These are phyloP conservation scores for Lates japonicus DNA, from an alignment of 2,797 vertebrate genomes.

Conservation along the genomic window DNA sequence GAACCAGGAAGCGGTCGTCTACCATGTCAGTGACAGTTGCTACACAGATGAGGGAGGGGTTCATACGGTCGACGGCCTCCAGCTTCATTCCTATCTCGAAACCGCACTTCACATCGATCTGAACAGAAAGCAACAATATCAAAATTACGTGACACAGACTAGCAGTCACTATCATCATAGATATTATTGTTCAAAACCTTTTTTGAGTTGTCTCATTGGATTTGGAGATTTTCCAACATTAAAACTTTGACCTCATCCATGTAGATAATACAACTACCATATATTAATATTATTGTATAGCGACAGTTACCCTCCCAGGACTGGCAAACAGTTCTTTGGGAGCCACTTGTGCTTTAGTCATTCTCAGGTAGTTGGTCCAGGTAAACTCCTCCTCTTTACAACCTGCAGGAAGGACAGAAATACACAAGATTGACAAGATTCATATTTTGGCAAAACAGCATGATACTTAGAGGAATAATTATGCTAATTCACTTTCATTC, in stretches of 20 bases:
- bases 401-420: constrained; percentile 83
- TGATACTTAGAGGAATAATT: not conserved
- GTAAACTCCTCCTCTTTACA: constrained; percentile 99
- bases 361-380: constrained; percentile 95
- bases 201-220: no score
- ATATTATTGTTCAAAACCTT: no score
- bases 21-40: constrained; percentile 97
- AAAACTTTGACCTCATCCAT: constrained; percentile 39
- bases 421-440: not conserved
- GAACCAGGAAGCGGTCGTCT: constrained; percentile 94
- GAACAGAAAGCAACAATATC: constrained; percentile 41
- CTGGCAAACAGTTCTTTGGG: constrained; percentile 94
- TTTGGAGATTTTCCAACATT: not conserved
- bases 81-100: constrained; percentile 98
- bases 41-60: constrained; percentile 97
- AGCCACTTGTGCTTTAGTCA: constrained; percentile 95
- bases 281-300: constrained; percentile 17
- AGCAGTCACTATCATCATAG: no score
- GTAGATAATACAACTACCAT: constrained; percentile 19
- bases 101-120: constrained; percentile 89
- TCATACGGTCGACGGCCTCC: constrained; percentile 98
- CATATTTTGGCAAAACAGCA: not conserved
- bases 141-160: not conserved
- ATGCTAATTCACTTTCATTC: not conserved
- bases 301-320: constrained; percentile 87